phyloP scores from a whole-genome alignment of 2,888 invertebrate genomes.

The Callyntrura sp. region DNA sequence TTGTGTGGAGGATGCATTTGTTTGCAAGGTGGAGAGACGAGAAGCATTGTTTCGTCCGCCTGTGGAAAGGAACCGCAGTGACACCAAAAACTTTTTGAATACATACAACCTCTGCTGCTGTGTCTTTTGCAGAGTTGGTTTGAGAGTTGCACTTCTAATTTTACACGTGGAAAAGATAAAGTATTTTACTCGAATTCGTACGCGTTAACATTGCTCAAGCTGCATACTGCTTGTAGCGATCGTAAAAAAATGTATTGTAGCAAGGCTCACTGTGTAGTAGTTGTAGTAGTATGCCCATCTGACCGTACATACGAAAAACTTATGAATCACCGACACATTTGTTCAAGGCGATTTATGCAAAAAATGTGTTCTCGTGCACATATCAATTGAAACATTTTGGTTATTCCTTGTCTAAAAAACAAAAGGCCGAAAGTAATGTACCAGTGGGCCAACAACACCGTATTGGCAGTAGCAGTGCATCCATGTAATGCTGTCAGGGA shows the following conservation, averaged over 20 bases:
- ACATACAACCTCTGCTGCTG: no score
- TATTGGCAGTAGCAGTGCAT: no score
- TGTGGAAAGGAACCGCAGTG: slow-evolving; percentile 28
- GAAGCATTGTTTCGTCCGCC: background rate
- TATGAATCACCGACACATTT: slow-evolving; percentile 40
- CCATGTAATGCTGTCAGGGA: no score
- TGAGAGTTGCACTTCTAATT: background rate
- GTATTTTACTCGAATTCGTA: no score
- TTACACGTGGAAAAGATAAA: slow-evolving; percentile 5
- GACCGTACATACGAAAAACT: no score
- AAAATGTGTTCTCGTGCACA: slow-evolving; percentile 34
- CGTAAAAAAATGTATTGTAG: no score
- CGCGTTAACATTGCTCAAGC: no score
- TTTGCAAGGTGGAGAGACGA: no score
- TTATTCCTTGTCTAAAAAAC: background rate
- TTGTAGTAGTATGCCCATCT: background rate
- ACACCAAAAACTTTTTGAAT: slow-evolving; percentile 4
- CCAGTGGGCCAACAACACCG: no score
- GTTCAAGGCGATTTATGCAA: slow-evolving; percentile 42
- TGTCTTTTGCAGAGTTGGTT: background rate
- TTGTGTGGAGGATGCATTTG: background rate
- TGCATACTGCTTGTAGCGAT: no score
- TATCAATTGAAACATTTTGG: background rate
- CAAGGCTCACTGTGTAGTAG: no score
- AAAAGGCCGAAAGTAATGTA: background rate